These are phyloP conservation scores for Sciurus vulgaris DNA, from an alignment of 2,797 vertebrate genomes.

Conservation along the genomic window DNA sequence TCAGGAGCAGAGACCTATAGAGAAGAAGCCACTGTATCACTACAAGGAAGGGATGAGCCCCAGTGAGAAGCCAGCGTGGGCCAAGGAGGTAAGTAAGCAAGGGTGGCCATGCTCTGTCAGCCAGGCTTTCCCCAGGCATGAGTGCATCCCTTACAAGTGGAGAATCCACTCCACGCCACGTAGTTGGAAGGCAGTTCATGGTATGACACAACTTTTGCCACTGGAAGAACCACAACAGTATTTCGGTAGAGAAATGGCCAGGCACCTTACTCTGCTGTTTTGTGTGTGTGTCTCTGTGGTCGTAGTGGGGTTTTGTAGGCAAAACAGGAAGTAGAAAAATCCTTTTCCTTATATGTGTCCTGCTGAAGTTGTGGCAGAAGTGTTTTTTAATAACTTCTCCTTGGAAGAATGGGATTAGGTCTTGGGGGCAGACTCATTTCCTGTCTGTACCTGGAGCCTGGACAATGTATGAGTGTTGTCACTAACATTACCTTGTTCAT, in stretches of 20 bases:
- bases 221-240: neutral
- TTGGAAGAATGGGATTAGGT: neutral
- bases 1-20: constrained; percentile 91
- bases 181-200: neutral
- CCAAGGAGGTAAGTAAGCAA: constrained; percentile 93
- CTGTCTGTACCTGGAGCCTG: neutral
- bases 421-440: neutral
- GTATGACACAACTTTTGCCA: neutral
- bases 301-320: neutral
- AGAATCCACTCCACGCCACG: neutral
- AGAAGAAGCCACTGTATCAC: constrained; percentile 98
- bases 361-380: neutral
- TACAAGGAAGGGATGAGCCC: constrained; percentile 97
- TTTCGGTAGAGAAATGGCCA: neutral
- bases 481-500: neutral
- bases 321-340: constrained; percentile 17
- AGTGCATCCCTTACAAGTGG: neutral
- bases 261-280: neutral
- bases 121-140: rapidly evolving
- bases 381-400: neutral
- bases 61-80: constrained; percentile 97
- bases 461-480: neutral
- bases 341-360: neutral
- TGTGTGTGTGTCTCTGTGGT: neutral
- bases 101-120: rapidly evolving